A percentile compares a stretch with the other conserved stretches of the same genome.
Conservation (phyloP, 2,113 vertebrate species). For the Mustela nigripes region DNA sequence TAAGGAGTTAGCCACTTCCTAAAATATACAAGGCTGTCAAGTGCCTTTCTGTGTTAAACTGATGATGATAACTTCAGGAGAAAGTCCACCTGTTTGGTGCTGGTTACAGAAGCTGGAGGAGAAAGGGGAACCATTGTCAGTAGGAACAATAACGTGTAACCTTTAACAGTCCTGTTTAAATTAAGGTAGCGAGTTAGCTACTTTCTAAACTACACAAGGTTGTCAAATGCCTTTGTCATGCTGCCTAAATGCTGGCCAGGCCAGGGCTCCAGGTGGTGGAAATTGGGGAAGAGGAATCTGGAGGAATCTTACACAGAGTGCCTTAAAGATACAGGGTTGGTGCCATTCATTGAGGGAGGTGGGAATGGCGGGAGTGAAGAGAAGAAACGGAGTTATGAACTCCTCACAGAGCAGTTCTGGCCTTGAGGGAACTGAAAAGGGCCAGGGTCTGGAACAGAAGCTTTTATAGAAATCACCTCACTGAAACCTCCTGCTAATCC, state of each 20-base stretch:
- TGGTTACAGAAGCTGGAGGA: not conserved
- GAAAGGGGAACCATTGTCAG: not conserved
- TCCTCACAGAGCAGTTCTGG: not conserved
- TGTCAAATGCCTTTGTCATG: not conserved
- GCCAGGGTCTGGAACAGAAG: not conserved
- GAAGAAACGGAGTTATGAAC: not conserved
- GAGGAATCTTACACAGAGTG: not conserved
- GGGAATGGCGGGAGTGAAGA: not conserved
- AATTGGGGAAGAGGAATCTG: not conserved
- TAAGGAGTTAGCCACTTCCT: not conserved
- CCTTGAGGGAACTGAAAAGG: not conserved
- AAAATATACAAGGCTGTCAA: not conserved
- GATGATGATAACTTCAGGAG: not conserved
- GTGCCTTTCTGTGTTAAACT: not conserved
- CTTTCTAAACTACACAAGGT: too few species aligned
- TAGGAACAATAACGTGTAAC: fast-evolving
- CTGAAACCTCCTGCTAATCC: not conserved
- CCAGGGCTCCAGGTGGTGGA: not conserved
- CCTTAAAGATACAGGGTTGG: not conserved
- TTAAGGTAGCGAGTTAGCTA: too few species aligned
- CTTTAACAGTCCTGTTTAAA: not conserved
- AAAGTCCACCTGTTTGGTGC: not conserved
- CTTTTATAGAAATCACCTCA: not conserved
- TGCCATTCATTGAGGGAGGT: fast-evolving
- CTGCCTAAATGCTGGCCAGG: not conserved